Conservation (phyloP, 2,113 vertebrate genomes). For the Rhabdornis inornatus region DNA sequence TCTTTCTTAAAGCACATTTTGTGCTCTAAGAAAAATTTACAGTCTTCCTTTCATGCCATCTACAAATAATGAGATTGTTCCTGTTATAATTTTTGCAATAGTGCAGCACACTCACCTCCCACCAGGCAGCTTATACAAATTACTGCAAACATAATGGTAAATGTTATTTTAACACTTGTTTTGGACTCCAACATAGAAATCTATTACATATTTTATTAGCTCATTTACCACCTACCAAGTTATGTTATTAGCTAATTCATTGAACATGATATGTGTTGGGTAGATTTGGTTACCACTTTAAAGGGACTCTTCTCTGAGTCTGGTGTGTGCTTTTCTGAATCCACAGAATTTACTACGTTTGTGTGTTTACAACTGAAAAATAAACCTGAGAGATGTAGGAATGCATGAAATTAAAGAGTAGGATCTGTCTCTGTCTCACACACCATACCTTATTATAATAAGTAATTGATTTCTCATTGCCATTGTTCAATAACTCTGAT, state of each 20-base stretch:
- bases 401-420: background rate
- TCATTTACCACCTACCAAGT: conserved; percentile 72
- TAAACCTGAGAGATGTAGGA: background rate
- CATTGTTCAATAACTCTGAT: conserved; percentile 9
- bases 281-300: conserved; percentile 34
- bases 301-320: background rate
- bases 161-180: conserved; percentile 67
- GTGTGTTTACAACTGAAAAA: background rate
- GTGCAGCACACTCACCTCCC: conserved; percentile 1
- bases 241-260: conserved; percentile 70
- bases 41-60: background rate
- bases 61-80: conserved; percentile 44
- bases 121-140: conserved; percentile 52
- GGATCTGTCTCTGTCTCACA: background rate
- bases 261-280: conserved; percentile 32
- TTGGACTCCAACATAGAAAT: conserved; percentile 74
- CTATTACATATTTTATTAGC: conserved; percentile 75
- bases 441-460: background rate
- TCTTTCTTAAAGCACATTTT: background rate
- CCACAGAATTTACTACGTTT: background rate
- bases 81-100: conserved; percentile 30
- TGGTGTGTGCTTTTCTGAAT: background rate
- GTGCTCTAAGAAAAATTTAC: background rate
- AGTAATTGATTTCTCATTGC: conserved; percentile 22
- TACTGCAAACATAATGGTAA: conserved; percentile 53